Base-by-base conservation (phyloP, 2,888 invertebrate genomes). In the Physocephala rufipes region DNA sequence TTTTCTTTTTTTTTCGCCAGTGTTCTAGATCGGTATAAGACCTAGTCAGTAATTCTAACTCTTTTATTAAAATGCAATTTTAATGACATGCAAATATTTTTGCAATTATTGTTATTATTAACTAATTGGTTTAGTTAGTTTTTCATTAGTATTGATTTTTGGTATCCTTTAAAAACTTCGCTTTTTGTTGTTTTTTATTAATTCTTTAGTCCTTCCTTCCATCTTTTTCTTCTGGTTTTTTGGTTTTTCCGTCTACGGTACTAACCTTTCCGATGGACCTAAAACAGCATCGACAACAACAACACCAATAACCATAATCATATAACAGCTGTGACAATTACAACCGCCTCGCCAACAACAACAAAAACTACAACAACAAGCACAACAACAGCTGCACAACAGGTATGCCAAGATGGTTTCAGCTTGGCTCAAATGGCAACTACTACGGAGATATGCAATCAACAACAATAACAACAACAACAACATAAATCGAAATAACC, bases 391-490 rank as follows among this genome's bases (percentile, higher is more conserved):
- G 49, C 36, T 36, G 36, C 36, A 36, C 36, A 9, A 49, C 49
- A 12, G 49, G 16, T 49, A 16, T n/a, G 49, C 19, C 1, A 49
- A 4, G 19, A 19, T 7, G 19, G 19, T 3, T n/a, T 21, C 4
- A 9, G 53, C n/a, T 53, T 53, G 21, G 21, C 21, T 21, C 15
- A 53, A 21, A 1, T 36, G 36, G 53, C 64, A 45, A 64, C 19
- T 47, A 49, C 45, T 16, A 1, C 4, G 5, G 15, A 61, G 28
- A 1, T 24, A 21, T 21, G 53, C 16, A 36, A 45, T 28, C 47
- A 59, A 67, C 2, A 45, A 43, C 19, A 61, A 61, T 12, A 66
- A 36, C 55, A 59, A 59, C 47, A 59, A 67, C 13, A 45, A 43
- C 28, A 49, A 4, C 49, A 2, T n/a, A n/a, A 63, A 65, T 49